Conservation (phyloP, 2,888 invertebrate species). For the Eupithecia abbreviata region DNA sequence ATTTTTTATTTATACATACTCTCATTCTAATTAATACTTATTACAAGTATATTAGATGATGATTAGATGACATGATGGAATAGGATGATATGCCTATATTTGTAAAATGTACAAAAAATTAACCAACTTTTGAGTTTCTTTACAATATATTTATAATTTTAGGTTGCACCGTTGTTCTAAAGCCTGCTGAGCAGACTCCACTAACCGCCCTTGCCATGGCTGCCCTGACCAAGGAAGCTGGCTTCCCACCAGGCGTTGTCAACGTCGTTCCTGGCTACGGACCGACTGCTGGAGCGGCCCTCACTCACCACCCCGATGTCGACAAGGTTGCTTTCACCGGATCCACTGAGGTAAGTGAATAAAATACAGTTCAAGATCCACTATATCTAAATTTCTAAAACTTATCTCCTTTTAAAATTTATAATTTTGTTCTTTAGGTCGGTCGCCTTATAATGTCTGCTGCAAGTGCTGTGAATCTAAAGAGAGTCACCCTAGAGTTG, state of each 20-base stretch:
- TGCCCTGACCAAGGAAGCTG: slow-evolving; percentile 92
- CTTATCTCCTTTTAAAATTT: neutral
- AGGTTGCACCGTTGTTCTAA: slow-evolving; percentile 92
- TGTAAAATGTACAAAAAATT: neutral
- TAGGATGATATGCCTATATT: too few species aligned
- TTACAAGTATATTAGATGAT: neutral
- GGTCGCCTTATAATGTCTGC: slow-evolving; percentile 84
- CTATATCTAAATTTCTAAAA: neutral
- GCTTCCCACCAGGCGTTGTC: slow-evolving; percentile 94
- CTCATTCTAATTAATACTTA: neutral
- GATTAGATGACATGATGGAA: too few species aligned
- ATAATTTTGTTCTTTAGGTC: slow-evolving; percentile 50
- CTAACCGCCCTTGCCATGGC: slow-evolving; percentile 94
- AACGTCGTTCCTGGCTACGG: slow-evolving; percentile 95
- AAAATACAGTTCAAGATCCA: neutral
- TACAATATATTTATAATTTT: neutral
- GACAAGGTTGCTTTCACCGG: slow-evolving; percentile 93
- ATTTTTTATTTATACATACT: too few species aligned
- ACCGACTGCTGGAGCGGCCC: slow-evolving; percentile 88
- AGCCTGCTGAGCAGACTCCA: slow-evolving; percentile 97
- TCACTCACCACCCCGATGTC: slow-evolving; percentile 88
- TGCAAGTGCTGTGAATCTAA: slow-evolving; percentile 90
- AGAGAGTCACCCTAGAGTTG: slow-evolving; percentile 91
- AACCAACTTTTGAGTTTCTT: neutral
- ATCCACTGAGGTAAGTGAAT: slow-evolving; percentile 67